These are phyloP conservation scores for Lutjanus argentimaculatus DNA, from an alignment of 2,797 vertebrate species.

Conservation along the genomic window DNA sequence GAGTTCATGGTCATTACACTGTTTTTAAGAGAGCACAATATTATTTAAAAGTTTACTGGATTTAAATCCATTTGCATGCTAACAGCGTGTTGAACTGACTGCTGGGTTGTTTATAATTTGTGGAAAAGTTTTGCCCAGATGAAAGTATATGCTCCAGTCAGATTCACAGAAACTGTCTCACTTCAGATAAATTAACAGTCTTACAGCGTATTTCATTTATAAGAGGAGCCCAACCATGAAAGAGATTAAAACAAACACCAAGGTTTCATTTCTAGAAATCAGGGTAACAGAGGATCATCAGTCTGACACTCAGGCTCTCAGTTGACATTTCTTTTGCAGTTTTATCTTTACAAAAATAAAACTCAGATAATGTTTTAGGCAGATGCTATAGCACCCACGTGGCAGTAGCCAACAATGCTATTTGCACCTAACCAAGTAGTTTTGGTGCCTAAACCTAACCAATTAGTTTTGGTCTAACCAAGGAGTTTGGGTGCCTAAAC, in stretches of 20 bases:
- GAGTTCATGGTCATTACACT: not conserved
- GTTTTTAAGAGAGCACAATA: slow-evolving; percentile 15
- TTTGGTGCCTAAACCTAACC: too few species aligned
- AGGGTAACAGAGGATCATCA: not conserved
- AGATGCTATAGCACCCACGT: too few species aligned
- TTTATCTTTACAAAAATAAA: not conserved
- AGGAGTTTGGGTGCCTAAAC: too few species aligned
- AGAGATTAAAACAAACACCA: not conserved
- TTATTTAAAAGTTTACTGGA: slow-evolving; percentile 12
- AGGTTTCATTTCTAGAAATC: slow-evolving; percentile 3
- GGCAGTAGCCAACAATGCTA: too few species aligned
- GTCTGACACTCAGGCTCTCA: not conserved
- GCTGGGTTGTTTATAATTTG: slow-evolving; percentile 37
- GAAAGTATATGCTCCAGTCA: slow-evolving; percentile 39
- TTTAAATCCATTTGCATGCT: slow-evolving; percentile 13
- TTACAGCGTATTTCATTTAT: slow-evolving; percentile 11
- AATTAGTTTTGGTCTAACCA: too few species aligned
- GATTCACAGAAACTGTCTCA: slow-evolving; percentile 16
- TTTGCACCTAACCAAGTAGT: too few species aligned
- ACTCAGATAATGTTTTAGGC: not conserved
- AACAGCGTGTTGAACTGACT: slow-evolving; percentile 23
- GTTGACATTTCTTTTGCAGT: not conserved
- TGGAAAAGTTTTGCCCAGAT: slow-evolving; percentile 19
- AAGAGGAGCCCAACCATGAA: not conserved
- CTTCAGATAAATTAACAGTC: slow-evolving; percentile 11